Evolutionary conservation across 2,797 vertebrate species (phyloP).

Genomic region (Triplophysa yarkandensis): DNA sequence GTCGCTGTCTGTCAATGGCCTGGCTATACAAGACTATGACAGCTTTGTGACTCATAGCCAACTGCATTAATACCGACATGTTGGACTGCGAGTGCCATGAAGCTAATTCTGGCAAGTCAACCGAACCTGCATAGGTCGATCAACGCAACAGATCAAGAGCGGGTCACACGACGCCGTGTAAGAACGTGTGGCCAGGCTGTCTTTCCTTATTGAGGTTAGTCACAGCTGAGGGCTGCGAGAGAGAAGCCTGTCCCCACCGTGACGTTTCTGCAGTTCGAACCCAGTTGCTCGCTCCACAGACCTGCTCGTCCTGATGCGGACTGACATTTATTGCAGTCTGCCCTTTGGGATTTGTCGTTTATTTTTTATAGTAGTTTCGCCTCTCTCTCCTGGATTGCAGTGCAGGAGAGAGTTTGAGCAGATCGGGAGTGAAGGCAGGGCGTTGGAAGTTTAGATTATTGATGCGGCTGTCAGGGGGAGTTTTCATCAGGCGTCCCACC

Average conservation of each 20-base stretch:
- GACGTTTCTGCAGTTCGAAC: slow-evolving; percentile 13
- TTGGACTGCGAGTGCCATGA: background rate
- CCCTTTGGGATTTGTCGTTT: slow-evolving; percentile 64
- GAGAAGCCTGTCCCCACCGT: slow-evolving; percentile 15
- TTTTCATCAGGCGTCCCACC: slow-evolving; percentile 66
- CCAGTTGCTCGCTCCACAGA: slow-evolving; percentile 49
- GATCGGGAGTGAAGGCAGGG: slow-evolving; percentile 60
- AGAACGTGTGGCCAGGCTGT: slow-evolving; percentile 25
- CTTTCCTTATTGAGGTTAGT: slow-evolving; percentile 48
- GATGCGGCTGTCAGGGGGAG: slow-evolving; percentile 73
- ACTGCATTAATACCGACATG: background rate
- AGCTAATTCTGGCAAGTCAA: slow-evolving; percentile 7
- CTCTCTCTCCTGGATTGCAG: slow-evolving; percentile 39
- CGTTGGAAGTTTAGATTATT: slow-evolving; percentile 76
- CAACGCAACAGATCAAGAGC: background rate
- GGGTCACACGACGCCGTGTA: background rate
- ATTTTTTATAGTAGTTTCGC: slow-evolving; percentile 56
- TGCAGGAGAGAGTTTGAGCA: slow-evolving; percentile 54
- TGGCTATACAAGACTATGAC: background rate
- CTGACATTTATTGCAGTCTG: slow-evolving; percentile 68
- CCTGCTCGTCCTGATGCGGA: slow-evolving; percentile 58
- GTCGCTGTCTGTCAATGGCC: background rate
- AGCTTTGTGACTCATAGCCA: background rate
- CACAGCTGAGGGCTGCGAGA: slow-evolving; percentile 33
- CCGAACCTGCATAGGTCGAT: background rate